Evolutionary conservation across 2,797 vertebrate species (phyloP).

Genomic region (Odontamblyopus lacepedii): DNA sequence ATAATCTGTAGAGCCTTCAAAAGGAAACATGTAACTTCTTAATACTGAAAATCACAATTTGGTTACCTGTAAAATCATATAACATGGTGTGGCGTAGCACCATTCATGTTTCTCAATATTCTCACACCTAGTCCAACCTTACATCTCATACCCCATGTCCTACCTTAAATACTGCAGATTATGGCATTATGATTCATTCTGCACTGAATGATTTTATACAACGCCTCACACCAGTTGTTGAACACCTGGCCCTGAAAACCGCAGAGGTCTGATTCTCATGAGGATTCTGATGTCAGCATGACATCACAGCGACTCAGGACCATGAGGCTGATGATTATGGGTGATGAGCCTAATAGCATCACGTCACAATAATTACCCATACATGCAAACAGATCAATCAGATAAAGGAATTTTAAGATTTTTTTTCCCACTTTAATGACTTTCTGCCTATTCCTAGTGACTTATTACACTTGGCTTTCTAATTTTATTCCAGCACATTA

Average conservation of each 20-base stretch:
- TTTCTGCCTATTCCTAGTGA: background rate
- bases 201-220: slow-evolving; percentile 4
- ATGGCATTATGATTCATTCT: slow-evolving; percentile 3
- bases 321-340: background rate
- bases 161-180: background rate
- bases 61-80: background rate
- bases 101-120: background rate
- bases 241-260: slow-evolving; percentile 8
- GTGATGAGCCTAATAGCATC: background rate
- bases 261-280: slow-evolving; percentile 7
- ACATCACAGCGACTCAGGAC: slow-evolving; percentile 5
- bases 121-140: background rate
- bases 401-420: background rate
- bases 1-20: background rate
- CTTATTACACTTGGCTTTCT: background rate
- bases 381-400: background rate
- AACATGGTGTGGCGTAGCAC: background rate
- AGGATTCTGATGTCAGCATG: slow-evolving; percentile 13
- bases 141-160: background rate
- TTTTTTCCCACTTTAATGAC: background rate
- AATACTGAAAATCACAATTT: background rate
- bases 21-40: too few relatives aligned
- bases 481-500: slow-evolving; percentile 4
- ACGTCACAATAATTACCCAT: background rate
- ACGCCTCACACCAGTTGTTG: background rate